Evolutionary conservation across 2,113 vertebrate genomes (phyloP).

Genomic region (Vireo altiloquus): DNA sequence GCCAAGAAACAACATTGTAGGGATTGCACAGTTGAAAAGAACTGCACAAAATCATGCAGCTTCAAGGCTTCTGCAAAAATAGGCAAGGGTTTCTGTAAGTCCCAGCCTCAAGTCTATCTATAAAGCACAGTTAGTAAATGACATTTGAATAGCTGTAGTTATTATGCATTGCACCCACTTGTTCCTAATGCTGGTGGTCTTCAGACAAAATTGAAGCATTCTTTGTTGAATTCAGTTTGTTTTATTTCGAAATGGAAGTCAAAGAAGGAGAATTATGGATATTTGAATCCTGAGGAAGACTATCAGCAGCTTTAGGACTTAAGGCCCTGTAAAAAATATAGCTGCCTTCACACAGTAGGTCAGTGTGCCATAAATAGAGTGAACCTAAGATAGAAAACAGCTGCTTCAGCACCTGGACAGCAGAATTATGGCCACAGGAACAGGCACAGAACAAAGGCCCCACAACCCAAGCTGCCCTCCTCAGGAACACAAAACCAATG

Average conservation of each 20-base stretch:
- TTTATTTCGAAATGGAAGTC: not conserved
- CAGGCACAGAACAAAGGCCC: not conserved
- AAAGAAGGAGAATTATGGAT: not conserved
- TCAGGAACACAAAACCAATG: not conserved
- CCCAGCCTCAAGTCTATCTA: not conserved
- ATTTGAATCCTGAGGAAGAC: not conserved
- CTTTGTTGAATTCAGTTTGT: not conserved
- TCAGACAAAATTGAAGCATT: not conserved
- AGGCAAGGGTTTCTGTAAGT: not conserved
- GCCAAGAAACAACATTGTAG: not conserved
- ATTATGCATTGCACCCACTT: not conserved
- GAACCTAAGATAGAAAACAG: not conserved
- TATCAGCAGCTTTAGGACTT: not conserved
- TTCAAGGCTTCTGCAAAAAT: not conserved
- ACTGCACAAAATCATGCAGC: not conserved
- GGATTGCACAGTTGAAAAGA: not conserved
- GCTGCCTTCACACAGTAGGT: not conserved
- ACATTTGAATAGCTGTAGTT: not conserved
- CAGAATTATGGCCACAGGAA: not conserved
- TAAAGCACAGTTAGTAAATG: not conserved
- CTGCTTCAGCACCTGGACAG: not conserved
- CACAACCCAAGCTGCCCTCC: not conserved
- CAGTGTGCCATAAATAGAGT: not conserved
- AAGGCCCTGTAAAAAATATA: not conserved
- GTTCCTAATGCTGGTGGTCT: not conserved